Base-by-base conservation (phyloP, 2,797 vertebrate species). In the Sebastes alutus region DNA sequence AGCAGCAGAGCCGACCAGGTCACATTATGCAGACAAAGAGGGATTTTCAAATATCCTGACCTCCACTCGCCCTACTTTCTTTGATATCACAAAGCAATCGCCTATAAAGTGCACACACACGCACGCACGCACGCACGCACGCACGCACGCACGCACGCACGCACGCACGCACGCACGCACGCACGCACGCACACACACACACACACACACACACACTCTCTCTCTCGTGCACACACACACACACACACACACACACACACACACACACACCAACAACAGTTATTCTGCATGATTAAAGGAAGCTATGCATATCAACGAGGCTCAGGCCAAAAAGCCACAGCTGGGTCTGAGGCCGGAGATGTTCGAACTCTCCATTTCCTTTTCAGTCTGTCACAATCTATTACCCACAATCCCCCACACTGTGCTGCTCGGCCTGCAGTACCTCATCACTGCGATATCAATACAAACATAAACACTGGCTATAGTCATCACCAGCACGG, bases 231-330 rank as follows among this genome's bases (percentile, higher is more conserved):
- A 16, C 35, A 23, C 23, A 23, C 23, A 16, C 35, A 30, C 35
- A 73, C n/a, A 46, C 78, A 56, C 78, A 56, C 55, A 78, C 56
- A 72, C 76, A 75, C 78, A 30, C 35, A 73, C n/a, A 46, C 78
- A 56, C 78, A 56, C 55, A 78, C 56, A 72, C 76, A 75, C 78
- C 77, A 66, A 49, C 71, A 79, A 52, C 46, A 54, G 79, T 85
- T 88, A 83, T 80, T 87, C 68, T 67, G 77, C 10, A 12, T 83
- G 84, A 89, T 89, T 91, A 92, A 91, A 89, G 77, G 81, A 92
- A 90, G 87, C 92, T 92, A 95, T 95, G 95, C 94, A 95, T 95
- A 95, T 93, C 90, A 94, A 95, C 72, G 55, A 95, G 89, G 83
- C 70, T 69, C 58, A 76, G 81, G 80, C 90, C 89, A 92, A 93